Base-by-base conservation (phyloP, 2,113 vertebrate species). In the Gymnobelideus leadbeateri region DNA sequence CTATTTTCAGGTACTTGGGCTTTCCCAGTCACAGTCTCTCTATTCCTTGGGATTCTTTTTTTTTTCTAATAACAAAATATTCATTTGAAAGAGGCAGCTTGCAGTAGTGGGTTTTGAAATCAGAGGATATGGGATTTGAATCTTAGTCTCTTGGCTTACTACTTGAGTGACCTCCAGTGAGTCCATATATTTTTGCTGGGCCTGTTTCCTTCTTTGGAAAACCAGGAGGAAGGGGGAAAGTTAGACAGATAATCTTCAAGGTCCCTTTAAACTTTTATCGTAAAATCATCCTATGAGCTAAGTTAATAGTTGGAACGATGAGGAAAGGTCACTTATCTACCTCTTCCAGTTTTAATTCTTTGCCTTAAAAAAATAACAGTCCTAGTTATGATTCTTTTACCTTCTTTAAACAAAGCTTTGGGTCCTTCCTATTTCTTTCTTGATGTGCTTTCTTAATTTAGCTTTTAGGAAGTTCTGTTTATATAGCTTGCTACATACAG, bases 11-110 rank as follows among this genome's bases (percentile, higher is more conserved):
- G 94, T 31, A 77, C 92, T 19, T 94, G 95, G 1, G 91, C 54
- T 96, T 97, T 46, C 43, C 92, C 92, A 91, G 43, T 23, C 46
- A 89, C 93, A 97, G 96, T 95, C 43, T 89, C 96, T 43, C 51
- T 37, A n/a, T 93, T 93, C 93, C 91, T 93, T 95, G 53, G 89
- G 92, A 94, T 84, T 97, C 91, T 98, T 97, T 95, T 94, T 94
- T 91, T 98, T 94, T 94, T 91, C 93, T 97, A 93, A 95, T 93
- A 54, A 57, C 77, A 95, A 94, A 94, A 96, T 92, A 96, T 93
- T 91, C n/a, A 95, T 77, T 91, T 93, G 91, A 96, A 84, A 84
- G 68, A 84, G 37, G 37, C 16, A n/a, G n/a, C 31, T 16, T 43
- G 68, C 37, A 43, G 16, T 14, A 84, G 37, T 43, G 16, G 16